Percentiles rank a stretch among this genome's conserved stretches.
Conservation (phyloP, 2,888 invertebrate genomes). For the Ophion obscuratus region DNA sequence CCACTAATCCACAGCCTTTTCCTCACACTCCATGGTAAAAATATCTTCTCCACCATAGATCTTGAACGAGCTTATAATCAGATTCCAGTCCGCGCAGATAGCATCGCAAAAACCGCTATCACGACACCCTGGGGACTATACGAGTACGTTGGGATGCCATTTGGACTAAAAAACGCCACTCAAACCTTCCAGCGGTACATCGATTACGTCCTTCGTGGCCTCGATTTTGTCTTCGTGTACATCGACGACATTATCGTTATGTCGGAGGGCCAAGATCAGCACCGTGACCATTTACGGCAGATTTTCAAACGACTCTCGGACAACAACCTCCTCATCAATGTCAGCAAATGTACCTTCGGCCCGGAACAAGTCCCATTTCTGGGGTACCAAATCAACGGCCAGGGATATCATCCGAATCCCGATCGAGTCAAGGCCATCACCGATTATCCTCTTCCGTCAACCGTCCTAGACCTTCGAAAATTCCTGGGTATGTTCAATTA, state of each 20-base stretch:
- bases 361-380: slow-evolving; percentile 52
- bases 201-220: slow-evolving; percentile 44
- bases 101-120: slow-evolving; percentile 55
- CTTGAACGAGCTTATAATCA: slow-evolving; percentile 49
- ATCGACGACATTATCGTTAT: slow-evolving; percentile 55
- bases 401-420: slow-evolving; percentile 50
- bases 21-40: slow-evolving; percentile 21
- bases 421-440: slow-evolving; percentile 39
- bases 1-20: slow-evolving; percentile 49
- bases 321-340: slow-evolving; percentile 12
- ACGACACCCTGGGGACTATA: slow-evolving; percentile 58
- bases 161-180: slow-evolving; percentile 52
- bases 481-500: slow-evolving; percentile 54
- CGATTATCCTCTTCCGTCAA: slow-evolving; percentile 3
- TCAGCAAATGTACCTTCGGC: slow-evolving; percentile 55
- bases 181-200: slow-evolving; percentile 65
- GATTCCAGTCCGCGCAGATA: slow-evolving; percentile 47
- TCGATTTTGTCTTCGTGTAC: slow-evolving; percentile 54
- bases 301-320: slow-evolving; percentile 47
- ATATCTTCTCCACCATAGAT: slow-evolving; percentile 47
- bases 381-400: slow-evolving; percentile 43
- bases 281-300: slow-evolving; percentile 38
- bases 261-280: slow-evolving; percentile 30
- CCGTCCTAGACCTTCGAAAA: slow-evolving; percentile 25
- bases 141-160: slow-evolving; percentile 53